Evolutionary conservation across 2,797 vertebrate species (phyloP), one percentile per base, ranked within the genome.

Genomic region (Diplodus sargus): DNA sequence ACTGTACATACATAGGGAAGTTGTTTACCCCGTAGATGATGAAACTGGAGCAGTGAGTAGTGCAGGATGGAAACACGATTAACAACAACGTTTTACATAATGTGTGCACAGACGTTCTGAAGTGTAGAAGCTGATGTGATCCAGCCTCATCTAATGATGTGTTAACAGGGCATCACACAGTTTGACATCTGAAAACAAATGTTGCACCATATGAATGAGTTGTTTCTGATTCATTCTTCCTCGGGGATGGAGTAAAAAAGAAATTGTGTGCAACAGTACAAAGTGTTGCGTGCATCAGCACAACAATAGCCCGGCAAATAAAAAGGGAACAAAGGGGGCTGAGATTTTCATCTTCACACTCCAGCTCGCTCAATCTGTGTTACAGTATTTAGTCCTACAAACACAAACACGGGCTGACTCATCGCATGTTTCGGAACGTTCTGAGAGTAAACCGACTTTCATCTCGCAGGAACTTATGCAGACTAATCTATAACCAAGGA

Each of bases 401-500:
- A 73, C 17, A 68, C 62, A 60, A 82, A 78, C 30, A 60, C 60
- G 66, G 28, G 45, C 49, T 58, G 54, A 72, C 54, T 78, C 43
- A 20, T 79, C 23, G 23, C 5, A 42, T 56, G 45, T 51, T 34
- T 58, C 18, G 11, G 56, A 78, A 82, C 52, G 56, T 70, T 59
- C 23, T 45, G 39, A 11, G 23, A 74, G 75, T 66, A 73, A 74
- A 80, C n/a, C 25, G 39, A 66, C 65, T 82, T 76, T 82, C 60
- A 84, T 74, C 61, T 73, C 56, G 17, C n/a, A 54, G n/a, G 23
- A 78, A 74, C 39, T 34, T 67, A 39, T 53, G 45, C 28, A 79
- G 20, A 34, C 42, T 58, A n/a, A 84, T 77, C 42, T 66, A 76
- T 23, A 75, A 74, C 51, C 51, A 68, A 76, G 42, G 62, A 66